These are phyloP conservation scores for Lasiommata megera DNA, from an alignment of 2,888 invertebrate genomes.

Conservation along the genomic window DNA sequence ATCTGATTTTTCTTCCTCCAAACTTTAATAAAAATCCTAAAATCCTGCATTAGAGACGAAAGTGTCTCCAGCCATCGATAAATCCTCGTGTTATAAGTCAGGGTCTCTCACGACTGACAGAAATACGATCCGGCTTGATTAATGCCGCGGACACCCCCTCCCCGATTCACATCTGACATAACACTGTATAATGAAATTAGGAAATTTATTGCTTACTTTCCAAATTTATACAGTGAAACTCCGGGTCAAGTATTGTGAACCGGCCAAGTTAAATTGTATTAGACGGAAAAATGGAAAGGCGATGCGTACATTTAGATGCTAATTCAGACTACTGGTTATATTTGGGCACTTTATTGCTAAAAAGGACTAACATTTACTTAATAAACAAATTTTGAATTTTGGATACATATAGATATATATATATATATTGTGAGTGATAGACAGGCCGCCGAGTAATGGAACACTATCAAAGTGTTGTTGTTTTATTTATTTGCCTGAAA, in stretches of 20 bases:
- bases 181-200: conserved; percentile 23
- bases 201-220: conserved; percentile 26
- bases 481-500: no score
- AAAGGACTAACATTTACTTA: neutral
- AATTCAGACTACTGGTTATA: conserved; percentile 6
- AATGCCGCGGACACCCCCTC: conserved; percentile 8
- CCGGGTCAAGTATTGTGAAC: conserved; percentile 3
- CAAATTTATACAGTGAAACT: conserved; percentile 17
- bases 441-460: no score
- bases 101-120: conserved; percentile 20
- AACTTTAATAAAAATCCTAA: neutral
- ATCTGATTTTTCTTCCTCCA: neutral
- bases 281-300: conserved; percentile 4
- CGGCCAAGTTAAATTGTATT: conserved; percentile 16
- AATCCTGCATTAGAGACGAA: conserved; percentile 1
- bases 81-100: conserved; percentile 18
- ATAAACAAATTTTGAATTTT: neutral
- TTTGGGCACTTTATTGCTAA: conserved; percentile 1
- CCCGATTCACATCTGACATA: conserved; percentile 16
- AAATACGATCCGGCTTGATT: conserved; percentile 21
- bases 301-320: conserved; percentile 7
- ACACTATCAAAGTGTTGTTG: no score
- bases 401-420: no score
- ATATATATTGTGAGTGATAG: no score
- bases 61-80: conserved; percentile 12